Conservation (phyloP, 1,140 invertebrate species). For the Chymomyza costata region DNA sequence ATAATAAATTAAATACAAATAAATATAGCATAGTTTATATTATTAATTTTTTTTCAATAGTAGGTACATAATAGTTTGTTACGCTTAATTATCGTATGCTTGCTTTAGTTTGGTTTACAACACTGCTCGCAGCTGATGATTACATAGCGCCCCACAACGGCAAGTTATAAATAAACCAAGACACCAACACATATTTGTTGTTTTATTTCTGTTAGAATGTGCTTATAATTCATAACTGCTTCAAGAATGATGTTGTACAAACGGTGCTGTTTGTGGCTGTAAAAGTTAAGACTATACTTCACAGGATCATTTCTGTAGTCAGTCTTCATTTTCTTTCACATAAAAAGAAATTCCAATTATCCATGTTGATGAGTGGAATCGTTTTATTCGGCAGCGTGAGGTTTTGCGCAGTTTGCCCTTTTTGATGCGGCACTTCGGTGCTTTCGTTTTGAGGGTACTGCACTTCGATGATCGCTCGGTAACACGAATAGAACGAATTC, state of each 20-base stretch:
- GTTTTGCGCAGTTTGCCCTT: constrained; percentile 39
- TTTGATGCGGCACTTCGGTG: constrained; percentile 14
- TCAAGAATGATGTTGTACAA: not conserved
- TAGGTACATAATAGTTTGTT: too few species aligned
- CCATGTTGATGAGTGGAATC: constrained; percentile 65
- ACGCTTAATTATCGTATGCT: too few species aligned
- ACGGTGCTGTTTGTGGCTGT: constrained; percentile 3
- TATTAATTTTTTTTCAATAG: too few species aligned
- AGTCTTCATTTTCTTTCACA: constrained; percentile 66
- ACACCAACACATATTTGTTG: too few species aligned
- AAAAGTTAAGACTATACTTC: constrained; percentile 74
- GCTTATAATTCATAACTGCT: constrained; percentile 34
- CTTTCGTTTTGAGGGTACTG: constrained; percentile 13
- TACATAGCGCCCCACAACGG: too few species aligned
- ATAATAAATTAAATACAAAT: too few species aligned
- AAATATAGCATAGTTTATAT: too few species aligned
- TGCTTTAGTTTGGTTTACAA: too few species aligned
- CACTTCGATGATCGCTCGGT: constrained; percentile 73
- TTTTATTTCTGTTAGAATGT: too few species aligned
- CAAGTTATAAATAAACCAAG: too few species aligned
- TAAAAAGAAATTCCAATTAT: constrained; percentile 37
- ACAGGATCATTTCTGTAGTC: constrained; percentile 74
- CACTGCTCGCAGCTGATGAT: too few species aligned
- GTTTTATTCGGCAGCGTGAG: constrained; percentile 65
- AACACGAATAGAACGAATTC: constrained; percentile 67